Evolutionary conservation across 2,888 invertebrate genomes (phyloP).

Genomic region (Apamea monoglypha): DNA sequence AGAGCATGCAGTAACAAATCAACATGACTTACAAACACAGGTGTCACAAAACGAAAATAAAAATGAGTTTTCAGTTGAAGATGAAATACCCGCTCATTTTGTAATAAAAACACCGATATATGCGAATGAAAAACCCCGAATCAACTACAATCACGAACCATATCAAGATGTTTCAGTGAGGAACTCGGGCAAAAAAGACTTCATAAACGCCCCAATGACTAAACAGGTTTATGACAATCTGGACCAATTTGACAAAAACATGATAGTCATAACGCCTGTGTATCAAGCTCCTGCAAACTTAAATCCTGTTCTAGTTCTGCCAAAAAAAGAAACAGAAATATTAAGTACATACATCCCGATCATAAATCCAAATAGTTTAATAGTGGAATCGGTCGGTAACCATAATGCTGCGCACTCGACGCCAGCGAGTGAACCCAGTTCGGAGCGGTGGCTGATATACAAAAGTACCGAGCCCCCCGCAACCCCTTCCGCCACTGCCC

Average conservation of each 20-base stretch:
- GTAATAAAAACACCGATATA: background rate
- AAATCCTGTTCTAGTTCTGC: background rate
- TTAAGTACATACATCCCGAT: background rate
- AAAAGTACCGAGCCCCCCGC: background rate
- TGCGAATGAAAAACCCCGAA: background rate
- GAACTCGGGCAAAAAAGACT: too few relatives aligned
- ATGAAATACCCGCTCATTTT: background rate
- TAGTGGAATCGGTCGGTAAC: background rate
- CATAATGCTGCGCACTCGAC: background rate
- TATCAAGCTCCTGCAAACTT: background rate
- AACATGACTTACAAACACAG: background rate
- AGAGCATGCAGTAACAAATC: background rate
- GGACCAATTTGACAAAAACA: too few relatives aligned
- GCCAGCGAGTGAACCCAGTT: background rate
- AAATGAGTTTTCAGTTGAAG: background rate
- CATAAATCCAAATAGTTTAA: background rate
- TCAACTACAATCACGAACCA: too few relatives aligned
- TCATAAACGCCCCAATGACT: too few relatives aligned
- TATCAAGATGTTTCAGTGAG: too few relatives aligned
- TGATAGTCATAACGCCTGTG: too few relatives aligned
- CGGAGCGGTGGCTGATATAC: background rate
- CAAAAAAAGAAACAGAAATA: background rate
- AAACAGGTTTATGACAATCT: background rate
- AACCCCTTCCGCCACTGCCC: background rate
- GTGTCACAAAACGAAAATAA: background rate